These are phyloP conservation scores for Lasioglossum lativentre DNA, from an alignment of 2,888 invertebrate species.

Conservation along the genomic window DNA sequence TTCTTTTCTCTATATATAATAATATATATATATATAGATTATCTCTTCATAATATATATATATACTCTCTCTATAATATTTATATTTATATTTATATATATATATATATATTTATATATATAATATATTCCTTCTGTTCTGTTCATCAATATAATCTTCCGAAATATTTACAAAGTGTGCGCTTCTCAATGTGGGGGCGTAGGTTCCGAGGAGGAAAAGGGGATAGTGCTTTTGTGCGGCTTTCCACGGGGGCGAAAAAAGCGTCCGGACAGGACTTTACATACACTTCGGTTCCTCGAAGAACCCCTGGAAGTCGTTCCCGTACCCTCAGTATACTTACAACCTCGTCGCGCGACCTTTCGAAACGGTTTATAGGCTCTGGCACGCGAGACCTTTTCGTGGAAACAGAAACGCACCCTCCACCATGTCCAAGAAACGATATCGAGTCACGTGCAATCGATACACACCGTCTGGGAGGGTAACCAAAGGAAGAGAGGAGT, in stretches of 20 bases:
- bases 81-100: conserved; percentile 67
- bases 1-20: conserved; percentile 35
- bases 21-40: conserved; percentile 62
- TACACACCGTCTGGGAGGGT: conserved; percentile 19
- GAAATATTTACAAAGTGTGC: conserved; percentile 76
- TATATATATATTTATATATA: conserved; percentile 62
- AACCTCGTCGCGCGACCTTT: conserved; percentile 44
- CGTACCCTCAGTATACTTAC: conserved; percentile 38
- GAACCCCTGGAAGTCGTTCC: conserved; percentile 20
- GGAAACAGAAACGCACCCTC: conserved; percentile 47
- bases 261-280: conserved; percentile 37
- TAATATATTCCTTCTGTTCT: conserved; percentile 66
- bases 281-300: conserved; percentile 17
- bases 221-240: conserved; percentile 47
- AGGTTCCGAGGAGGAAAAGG: conserved; percentile 28
- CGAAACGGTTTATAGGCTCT: conserved; percentile 46
- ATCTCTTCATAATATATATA: conserved; percentile 59
- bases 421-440: conserved; percentile 43
- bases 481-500: not conserved
- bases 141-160: conserved; percentile 72
- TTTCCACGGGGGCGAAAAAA: conserved; percentile 51
- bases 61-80: conserved; percentile 46
- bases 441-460: conserved; percentile 48
- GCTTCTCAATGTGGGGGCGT: conserved; percentile 59
- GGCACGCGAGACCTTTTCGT: conserved; percentile 60